Conservation (phyloP, 2,888 invertebrate species). For the Fabriciana adippe region DNA sequence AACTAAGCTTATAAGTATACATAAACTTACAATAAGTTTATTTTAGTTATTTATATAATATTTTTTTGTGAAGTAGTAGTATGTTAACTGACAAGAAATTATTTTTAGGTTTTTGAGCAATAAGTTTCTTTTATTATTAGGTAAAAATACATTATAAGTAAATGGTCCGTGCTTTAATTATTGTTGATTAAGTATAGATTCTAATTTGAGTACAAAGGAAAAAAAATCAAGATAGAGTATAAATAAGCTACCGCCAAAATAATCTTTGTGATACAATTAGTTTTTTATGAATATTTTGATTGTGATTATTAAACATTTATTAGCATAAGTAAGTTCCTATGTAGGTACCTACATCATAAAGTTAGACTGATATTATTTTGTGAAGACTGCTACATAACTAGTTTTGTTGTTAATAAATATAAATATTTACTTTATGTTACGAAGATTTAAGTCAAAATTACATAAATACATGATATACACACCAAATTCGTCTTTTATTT, state of each 20-base stretch:
- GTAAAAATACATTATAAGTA: neutral
- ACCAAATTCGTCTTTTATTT: neutral
- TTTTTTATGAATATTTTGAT: too few species aligned
- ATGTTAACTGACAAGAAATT: conserved; percentile 28
- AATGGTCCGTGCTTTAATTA: too few species aligned
- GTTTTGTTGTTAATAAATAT: neutral
- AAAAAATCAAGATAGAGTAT: too few species aligned
- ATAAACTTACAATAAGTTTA: neutral
- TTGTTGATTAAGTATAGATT: too few species aligned
- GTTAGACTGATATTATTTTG: neutral
- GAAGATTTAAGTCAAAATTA: neutral
- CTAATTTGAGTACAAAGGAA: too few species aligned
- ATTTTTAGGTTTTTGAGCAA: conserved; percentile 18
- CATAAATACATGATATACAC: neutral
- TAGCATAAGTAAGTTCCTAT: too few species aligned
- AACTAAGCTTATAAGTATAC: too few species aligned
- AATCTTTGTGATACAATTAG: too few species aligned
- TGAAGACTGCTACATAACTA: neutral
- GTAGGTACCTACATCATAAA: neutral
- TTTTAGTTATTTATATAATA: conserved; percentile 32
- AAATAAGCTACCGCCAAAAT: too few species aligned
- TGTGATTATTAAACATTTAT: too few species aligned
- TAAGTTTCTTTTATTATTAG: neutral
- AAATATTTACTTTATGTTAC: neutral
- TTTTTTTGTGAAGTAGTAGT: conserved; percentile 27